Evolutionary conservation across 2,113 vertebrate genomes (phyloP).

Genomic region (Oostethus manadensis): DNA sequence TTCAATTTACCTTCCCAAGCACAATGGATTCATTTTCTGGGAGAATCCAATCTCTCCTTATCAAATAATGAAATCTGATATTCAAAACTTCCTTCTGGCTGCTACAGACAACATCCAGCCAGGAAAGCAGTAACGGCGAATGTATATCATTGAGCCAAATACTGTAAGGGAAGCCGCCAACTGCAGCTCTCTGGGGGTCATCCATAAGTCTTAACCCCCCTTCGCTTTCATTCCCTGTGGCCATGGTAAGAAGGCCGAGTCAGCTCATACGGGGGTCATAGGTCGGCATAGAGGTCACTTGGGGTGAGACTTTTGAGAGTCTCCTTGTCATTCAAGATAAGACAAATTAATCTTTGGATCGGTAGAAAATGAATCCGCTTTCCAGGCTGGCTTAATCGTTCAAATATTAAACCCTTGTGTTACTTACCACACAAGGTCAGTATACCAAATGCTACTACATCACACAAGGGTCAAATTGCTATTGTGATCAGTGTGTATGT

Average conservation of each 20-base stretch:
- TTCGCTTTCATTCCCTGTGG: conserved; percentile 8
- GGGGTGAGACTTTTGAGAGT: background rate
- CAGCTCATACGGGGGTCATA: conserved; percentile 23
- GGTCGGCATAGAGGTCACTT: conserved; percentile 13
- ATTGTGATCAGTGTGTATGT: background rate
- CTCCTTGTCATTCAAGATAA: background rate
- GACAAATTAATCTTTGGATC: conserved; percentile 1
- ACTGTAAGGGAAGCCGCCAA: conserved; percentile 8
- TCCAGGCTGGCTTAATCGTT: background rate
- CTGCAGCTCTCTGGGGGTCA: conserved; percentile 15
- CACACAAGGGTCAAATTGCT: background rate
- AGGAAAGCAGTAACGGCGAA: conserved; percentile 10
- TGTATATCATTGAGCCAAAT: conserved; percentile 16
- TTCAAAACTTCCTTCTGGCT: conserved; percentile 34
- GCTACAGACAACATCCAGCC: conserved; percentile 23
- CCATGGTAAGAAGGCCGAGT: conserved; percentile 3
- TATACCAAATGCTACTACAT: too few relatives aligned
- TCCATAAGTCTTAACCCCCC: conserved; percentile 12
- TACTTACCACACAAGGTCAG: background rate
- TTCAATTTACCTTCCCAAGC: conserved; percentile 36
- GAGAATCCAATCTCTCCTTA: conserved; percentile 47
- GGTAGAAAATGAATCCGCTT: background rate
- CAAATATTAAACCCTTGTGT: conserved; percentile 1
- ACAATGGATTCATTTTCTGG: conserved; percentile 50
- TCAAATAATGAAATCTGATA: conserved; percentile 67